phyloP scores from a whole-genome alignment of 2,888 invertebrate genomes.

The Petrophora chlorosata region DNA sequence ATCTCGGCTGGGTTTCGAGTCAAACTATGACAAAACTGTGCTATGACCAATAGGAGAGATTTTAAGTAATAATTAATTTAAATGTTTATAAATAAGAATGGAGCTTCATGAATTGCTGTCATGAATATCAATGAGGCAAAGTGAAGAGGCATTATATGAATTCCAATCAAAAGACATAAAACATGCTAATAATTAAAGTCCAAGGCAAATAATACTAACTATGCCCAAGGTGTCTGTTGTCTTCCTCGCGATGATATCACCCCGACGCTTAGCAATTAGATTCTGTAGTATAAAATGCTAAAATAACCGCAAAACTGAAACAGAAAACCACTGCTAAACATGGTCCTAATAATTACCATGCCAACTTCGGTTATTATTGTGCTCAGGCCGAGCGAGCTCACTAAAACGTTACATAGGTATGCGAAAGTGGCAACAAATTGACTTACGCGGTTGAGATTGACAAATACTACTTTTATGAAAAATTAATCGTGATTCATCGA shows the following conservation, averaged over 20 bases:
- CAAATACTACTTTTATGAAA: slow-evolving; percentile 33
- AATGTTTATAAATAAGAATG: background rate
- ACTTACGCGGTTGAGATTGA: slow-evolving; percentile 33
- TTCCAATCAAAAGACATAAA: slow-evolving; percentile 26
- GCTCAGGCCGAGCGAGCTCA: slow-evolving; percentile 41
- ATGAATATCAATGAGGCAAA: slow-evolving; percentile 5
- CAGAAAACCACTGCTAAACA: slow-evolving; percentile 50
- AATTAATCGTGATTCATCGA: slow-evolving; percentile 38
- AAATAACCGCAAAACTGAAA: slow-evolving; percentile 45
- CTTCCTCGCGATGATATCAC: slow-evolving; percentile 46
- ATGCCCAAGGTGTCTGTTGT: slow-evolving; percentile 17
- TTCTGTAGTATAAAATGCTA: slow-evolving; percentile 44
- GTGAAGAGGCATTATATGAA: background rate
- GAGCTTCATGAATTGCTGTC: background rate
- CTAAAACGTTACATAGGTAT: slow-evolving; percentile 44
- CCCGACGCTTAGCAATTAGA: slow-evolving; percentile 41
- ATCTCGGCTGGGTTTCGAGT: background rate
- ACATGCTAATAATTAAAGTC: slow-evolving; percentile 28
- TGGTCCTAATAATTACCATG: slow-evolving; percentile 56
- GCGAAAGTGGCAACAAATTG: slow-evolving; percentile 39
- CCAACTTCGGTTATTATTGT: slow-evolving; percentile 44
- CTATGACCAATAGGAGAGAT: background rate
- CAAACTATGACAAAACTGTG: background rate
- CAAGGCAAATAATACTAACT: no score
- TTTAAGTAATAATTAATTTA: no score